These are phyloP conservation scores for Panonychus citri DNA, from an alignment of 1,140 invertebrate species.

Conservation along the genomic window DNA sequence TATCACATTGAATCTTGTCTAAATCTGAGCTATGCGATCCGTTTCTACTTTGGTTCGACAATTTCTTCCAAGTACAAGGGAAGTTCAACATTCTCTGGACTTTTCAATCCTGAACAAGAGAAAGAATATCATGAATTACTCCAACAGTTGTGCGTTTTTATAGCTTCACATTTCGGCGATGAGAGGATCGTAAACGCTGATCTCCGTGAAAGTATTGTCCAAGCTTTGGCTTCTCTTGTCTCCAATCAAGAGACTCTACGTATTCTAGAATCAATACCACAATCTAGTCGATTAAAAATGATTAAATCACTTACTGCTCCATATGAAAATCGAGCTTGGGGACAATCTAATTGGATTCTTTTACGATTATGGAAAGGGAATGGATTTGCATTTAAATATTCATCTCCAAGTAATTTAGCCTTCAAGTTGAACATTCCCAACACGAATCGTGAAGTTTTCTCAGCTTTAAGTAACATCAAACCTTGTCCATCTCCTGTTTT, in stretches of 20 bases:
- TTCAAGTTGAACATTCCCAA: neutral
- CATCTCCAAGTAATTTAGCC: constrained; percentile 32
- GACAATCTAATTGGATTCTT: constrained; percentile 60
- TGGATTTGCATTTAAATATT: constrained; percentile 54
- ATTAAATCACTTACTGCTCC: constrained; percentile 42
- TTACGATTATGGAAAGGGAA: constrained; percentile 55
- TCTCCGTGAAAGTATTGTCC: constrained; percentile 45
- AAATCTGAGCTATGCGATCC: constrained; percentile 34
- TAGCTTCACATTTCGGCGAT: constrained; percentile 49
- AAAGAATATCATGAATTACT: constrained; percentile 28
- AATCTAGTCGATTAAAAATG: constrained; percentile 32
- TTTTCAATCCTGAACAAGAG: neutral
- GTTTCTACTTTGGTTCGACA: constrained; percentile 29
- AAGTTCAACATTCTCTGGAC: neutral
- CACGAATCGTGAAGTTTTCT: constrained; percentile 2
- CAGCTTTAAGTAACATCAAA: constrained; percentile 24
- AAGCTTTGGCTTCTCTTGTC: constrained; percentile 45
- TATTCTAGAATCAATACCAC: constrained; percentile 35
- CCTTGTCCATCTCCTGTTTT: constrained; percentile 35
- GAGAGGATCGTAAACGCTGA: constrained; percentile 44
- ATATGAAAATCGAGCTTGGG: constrained; percentile 60
- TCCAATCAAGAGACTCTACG: constrained; percentile 33
- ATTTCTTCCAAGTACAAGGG: neutral
- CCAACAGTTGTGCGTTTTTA: constrained; percentile 39
- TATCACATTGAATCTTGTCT: constrained; percentile 50